These are phyloP conservation scores for Folsomia candida DNA, from an alignment of 2,888 invertebrate species.

Conservation along the genomic window DNA sequence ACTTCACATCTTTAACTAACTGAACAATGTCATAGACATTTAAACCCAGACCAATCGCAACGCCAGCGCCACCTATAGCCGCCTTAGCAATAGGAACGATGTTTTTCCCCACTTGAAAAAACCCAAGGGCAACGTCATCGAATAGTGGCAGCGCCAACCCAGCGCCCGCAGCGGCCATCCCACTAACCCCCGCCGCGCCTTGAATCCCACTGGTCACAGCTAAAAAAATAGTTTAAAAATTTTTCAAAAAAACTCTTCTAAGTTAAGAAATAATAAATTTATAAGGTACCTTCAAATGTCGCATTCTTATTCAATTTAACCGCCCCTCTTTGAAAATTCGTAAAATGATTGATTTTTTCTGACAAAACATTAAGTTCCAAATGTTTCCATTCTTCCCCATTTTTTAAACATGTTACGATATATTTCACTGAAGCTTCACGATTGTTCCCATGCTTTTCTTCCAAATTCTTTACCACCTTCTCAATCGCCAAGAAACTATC, in stretches of 20 bases:
- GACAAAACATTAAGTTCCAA: neutral
- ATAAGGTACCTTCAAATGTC: too few relatives aligned
- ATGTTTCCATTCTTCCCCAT: neutral
- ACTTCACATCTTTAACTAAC: too few relatives aligned
- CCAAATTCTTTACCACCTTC: neutral
- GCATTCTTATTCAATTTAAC: too few relatives aligned
- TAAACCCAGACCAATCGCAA: too few relatives aligned
- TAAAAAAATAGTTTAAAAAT: too few relatives aligned
- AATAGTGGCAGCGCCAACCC: neutral
- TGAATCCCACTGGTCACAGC: too few relatives aligned
- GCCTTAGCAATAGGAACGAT: neutral
- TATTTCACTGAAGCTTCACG: neutral
- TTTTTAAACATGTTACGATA: neutral
- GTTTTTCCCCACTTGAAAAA: neutral
- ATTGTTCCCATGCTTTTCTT: neutral
- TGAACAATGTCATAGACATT: too few relatives aligned
- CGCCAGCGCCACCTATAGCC: too few relatives aligned
- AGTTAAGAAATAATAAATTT: too few relatives aligned
- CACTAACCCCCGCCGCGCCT: neutral
- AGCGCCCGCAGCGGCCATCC: neutral
- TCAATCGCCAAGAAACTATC: neutral
- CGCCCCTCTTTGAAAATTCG: too few relatives aligned
- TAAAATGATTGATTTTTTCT: neutral
- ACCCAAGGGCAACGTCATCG: neutral
- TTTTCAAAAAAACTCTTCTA: too few relatives aligned